Evolutionary conservation across 2,113 vertebrate genomes (phyloP).

Genomic region (Dascyllus trimaculatus): DNA sequence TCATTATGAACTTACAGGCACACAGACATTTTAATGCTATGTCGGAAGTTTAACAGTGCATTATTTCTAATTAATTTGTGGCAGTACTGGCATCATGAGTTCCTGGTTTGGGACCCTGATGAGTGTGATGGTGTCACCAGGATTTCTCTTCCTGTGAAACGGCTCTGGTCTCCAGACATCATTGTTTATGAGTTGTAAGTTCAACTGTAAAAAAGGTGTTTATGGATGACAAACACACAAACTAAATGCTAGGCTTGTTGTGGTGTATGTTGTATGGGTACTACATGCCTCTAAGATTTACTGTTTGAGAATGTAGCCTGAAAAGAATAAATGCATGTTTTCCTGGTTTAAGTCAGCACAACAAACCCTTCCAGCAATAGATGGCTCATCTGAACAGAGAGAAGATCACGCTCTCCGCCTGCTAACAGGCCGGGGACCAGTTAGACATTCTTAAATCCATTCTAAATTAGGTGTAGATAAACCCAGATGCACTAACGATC

Average conservation of each 20-base stretch:
- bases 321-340: too few species aligned
- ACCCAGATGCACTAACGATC: background rate
- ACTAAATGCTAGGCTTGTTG: background rate
- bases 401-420: background rate
- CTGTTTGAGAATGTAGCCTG: too few species aligned
- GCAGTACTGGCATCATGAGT: slow-evolving; percentile 87
- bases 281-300: too few species aligned
- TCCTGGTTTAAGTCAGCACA: too few species aligned
- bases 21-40: background rate
- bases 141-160: slow-evolving; percentile 84
- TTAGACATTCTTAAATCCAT: background rate
- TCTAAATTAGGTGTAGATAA: background rate
- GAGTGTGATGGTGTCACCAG: slow-evolving; percentile 80
- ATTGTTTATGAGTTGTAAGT: slow-evolving; percentile 87
- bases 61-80: background rate
- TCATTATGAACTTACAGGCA: background rate
- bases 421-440: background rate
- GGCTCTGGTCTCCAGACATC: slow-evolving; percentile 88
- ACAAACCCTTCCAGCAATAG: too few species aligned
- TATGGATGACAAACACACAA: background rate
- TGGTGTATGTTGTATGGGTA: too few species aligned
- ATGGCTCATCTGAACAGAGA: background rate
- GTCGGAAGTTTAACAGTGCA: background rate
- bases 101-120: slow-evolving; percentile 85
- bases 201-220: background rate